Conservation (phyloP, 1,140 invertebrate species). For the Diabrotica undecimpunctata region DNA sequence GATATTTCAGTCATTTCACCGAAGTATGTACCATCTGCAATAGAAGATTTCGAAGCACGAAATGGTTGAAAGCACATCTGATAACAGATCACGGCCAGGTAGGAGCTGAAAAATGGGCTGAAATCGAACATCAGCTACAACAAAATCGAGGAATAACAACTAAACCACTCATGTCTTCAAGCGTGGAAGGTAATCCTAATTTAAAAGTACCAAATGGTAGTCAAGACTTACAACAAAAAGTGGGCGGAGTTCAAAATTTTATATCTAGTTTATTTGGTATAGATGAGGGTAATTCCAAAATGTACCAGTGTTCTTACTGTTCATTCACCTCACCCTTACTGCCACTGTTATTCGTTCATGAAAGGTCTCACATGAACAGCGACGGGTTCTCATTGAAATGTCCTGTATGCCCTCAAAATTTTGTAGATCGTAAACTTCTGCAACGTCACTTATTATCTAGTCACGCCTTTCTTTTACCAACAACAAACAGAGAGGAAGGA, state of each 20-base stretch:
- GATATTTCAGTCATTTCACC: conserved; percentile 68
- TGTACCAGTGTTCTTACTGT: conserved; percentile 85
- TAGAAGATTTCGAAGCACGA: conserved; percentile 81
- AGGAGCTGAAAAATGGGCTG: conserved; percentile 68
- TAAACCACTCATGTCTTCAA: conserved; percentile 28
- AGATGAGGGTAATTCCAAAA: conserved; percentile 58
- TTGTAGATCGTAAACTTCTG: conserved; percentile 55
- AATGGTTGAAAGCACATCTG: conserved; percentile 87
- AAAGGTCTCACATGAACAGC: conserved; percentile 66
- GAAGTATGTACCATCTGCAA: conserved; percentile 85
- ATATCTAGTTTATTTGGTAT: conserved; percentile 59
- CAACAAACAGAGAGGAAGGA: conserved; percentile 46
- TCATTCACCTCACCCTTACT: conserved; percentile 84
- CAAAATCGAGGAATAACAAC: conserved; percentile 31
- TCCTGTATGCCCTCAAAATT: conserved; percentile 58
- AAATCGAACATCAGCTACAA: conserved; percentile 54
- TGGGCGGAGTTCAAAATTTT: conserved; percentile 51
- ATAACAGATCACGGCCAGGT: conserved; percentile 78
- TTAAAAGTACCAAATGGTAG: conserved; percentile 61
- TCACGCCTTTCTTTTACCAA: conserved; percentile 58
- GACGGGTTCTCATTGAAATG: conserved; percentile 50
- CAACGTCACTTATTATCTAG: conserved; percentile 58
- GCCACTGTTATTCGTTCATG: conserved; percentile 87
- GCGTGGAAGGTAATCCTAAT: conserved; percentile 50
- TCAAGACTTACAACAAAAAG: conserved; percentile 46